Base-by-base conservation (phyloP, 2,888 invertebrate genomes). In the Chloroclysta siterata region DNA sequence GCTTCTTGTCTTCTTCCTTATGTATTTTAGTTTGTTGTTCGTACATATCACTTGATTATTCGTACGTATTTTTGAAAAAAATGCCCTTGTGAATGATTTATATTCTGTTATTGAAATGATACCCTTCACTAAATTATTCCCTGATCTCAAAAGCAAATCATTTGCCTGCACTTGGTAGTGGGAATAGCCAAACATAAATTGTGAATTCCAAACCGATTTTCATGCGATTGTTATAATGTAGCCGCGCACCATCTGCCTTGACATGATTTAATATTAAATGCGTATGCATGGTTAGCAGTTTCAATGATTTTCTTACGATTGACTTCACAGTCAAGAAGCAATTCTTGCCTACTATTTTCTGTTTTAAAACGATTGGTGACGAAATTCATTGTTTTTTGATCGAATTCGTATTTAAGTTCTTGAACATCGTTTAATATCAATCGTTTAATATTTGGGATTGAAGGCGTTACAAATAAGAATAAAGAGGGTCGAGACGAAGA, bases 401-500 rank as follows among this genome's bases (percentile, higher is more conserved):
- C n/a, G 15, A 52, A 47, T 52, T 33, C 6, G 36, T 54, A 60
- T 72, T 62, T 60, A 68, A 72, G 69, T 71, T 73, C 69, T 72
- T 55, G 52, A 56, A 48, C 53, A 75, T 70, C 73, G 69, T 68
- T 72, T 15, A 3, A 39, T 11, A 11, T 36, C 2, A 2, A 36
- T 8, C 6, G 8, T 8, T 7, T 36, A 29, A 56, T 72, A 74
- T 72, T 72, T 75, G 69, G 73, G 73, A 72, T 72, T 72, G 69
- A 71, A 73, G 70, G 71, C 73, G 75, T 71, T 70, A 76, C 74
- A 77, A 80, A 80, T 78, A 81, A 80, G 74, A 80, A 75, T 74
- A 77, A 78, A 75, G 78, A 80, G 81, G 80, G 79, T 78, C 80
- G 82, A 76, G 73, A 72, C 76, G 76, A 75, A 77, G 77, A 72